phyloP scores from a whole-genome alignment of 1,140 invertebrate species.

The Drosophila baimaii region DNA sequence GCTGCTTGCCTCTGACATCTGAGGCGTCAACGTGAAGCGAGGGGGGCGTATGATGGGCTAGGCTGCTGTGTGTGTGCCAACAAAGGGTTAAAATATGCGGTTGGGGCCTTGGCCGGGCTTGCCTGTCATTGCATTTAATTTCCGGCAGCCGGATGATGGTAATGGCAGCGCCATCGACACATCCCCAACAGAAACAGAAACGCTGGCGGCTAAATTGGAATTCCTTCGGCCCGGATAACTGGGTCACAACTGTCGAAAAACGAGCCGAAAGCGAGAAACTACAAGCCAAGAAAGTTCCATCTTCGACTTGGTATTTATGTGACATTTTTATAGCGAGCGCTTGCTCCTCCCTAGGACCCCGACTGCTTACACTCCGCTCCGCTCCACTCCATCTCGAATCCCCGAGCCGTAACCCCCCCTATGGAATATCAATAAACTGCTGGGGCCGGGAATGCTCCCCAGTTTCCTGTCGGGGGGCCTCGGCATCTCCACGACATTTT shows the following conservation, averaged over 20 bases:
- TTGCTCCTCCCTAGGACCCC: conserved; percentile 52
- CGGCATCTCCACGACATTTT: conserved; percentile 71
- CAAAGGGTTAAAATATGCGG: conserved; percentile 69
- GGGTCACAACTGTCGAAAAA: conserved; percentile 62
- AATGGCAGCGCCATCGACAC: conserved; percentile 58
- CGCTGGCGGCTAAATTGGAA: conserved; percentile 64
- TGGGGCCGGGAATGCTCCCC: conserved; percentile 30
- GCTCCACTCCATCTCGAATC: background rate
- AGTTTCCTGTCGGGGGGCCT: conserved; percentile 61
- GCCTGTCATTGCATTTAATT: conserved; percentile 77
- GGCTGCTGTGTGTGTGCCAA: conserved; percentile 48
- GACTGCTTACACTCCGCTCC: conserved; percentile 11
- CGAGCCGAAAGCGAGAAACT: conserved; percentile 51
- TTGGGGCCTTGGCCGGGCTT: conserved; percentile 46
- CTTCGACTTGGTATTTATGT: conserved; percentile 77
- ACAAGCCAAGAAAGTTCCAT: conserved; percentile 48
- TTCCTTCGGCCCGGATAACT: conserved; percentile 62
- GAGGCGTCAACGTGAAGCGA: conserved; percentile 39
- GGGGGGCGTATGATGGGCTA: conserved; percentile 3
- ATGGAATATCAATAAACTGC: conserved; percentile 52
- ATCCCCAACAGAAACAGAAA: conserved; percentile 40
- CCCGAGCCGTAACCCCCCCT: conserved; percentile 21
- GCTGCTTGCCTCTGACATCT: conserved; percentile 44
- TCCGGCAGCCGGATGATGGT: conserved; percentile 65
- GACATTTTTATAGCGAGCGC: conserved; percentile 74